Base-by-base conservation (phyloP, 2,113 vertebrate genomes). In the Mus spicilegus region DNA sequence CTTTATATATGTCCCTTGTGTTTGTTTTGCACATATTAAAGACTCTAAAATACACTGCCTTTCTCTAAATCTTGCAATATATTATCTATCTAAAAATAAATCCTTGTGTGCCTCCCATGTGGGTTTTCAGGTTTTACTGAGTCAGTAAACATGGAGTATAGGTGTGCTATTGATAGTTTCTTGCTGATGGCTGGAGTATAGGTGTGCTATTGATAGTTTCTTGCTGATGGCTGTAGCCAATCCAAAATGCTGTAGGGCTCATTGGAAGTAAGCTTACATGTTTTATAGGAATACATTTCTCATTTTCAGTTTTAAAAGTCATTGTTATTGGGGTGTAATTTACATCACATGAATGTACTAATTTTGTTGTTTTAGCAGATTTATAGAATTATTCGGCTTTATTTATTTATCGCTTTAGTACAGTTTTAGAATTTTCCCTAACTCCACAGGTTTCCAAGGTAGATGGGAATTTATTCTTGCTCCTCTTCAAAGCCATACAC, bases 211-310 rank as follows among this genome's bases (percentile, higher is more conserved):
- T 87, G 49, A 39, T 58, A 17, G 24, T 77, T 24, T 93, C 49
- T 81, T 36, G 16, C 70, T 78, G 30, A 49, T 65, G n/a, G 28
- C 4, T 80, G 5, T 77, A 65, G 39, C 33, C 42, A 19, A 1
- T 75, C 12, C 33, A 46, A 77, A 72, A 77, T 54, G n/a, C 10
- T 5, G 0, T 20, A 26, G 20, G 4, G n/a, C n/a, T 26, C 51
- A 16, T 82, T 33, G 56, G 69, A 82, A 90, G 26, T 91, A 73
- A 11, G 6, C n/a, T 5, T 49, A 12, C 13, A 30, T 39, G 30
- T 13, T 51, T 94, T 81, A 77, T 76, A 56, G 70, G 39, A 91
- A 63, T 70, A 6, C 42, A n/a, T 78, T 67, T 95, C 36, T 96
- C 9, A 85, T 51, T 39, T 90, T 39, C 7, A 13, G 26, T 76